These are phyloP conservation scores for Ciconia nigra DNA, from an alignment of 2,797 vertebrate genomes.

Conservation along the genomic window DNA sequence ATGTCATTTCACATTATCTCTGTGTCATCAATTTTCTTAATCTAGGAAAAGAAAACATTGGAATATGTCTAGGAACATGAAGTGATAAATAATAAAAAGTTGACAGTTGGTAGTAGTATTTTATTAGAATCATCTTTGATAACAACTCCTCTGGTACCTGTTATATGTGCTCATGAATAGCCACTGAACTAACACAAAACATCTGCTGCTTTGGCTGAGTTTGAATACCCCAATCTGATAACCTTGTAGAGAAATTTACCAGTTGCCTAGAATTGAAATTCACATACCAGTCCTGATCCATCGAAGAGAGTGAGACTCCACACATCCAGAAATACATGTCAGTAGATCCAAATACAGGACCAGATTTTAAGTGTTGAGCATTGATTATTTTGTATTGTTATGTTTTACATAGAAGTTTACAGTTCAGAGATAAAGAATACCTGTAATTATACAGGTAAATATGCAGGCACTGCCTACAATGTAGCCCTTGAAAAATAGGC, in stretches of 20 bases:
- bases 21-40: background rate
- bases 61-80: background rate
- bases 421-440: background rate
- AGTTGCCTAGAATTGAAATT: background rate
- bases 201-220: slow-evolving; percentile 32
- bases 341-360: background rate
- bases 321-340: background rate
- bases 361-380: background rate
- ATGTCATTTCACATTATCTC: background rate
- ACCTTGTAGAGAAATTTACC: background rate
- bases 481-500: background rate
- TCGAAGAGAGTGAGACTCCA: background rate
- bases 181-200: slow-evolving; percentile 20
- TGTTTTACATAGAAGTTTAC: background rate
- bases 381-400: background rate
- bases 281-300: background rate
- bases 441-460: background rate
- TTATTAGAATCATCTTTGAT: slow-evolving; percentile 36
- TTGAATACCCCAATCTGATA: background rate
- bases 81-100: slow-evolving; percentile 37
- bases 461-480: background rate
- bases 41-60: slow-evolving; percentile 9
- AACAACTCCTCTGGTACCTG: slow-evolving; percentile 40
- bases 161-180: slow-evolving; percentile 34
- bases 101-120: slow-evolving; percentile 33